Evolutionary conservation across 2,113 vertebrate genomes (phyloP).

Genomic region (Oryzias woworae): DNA sequence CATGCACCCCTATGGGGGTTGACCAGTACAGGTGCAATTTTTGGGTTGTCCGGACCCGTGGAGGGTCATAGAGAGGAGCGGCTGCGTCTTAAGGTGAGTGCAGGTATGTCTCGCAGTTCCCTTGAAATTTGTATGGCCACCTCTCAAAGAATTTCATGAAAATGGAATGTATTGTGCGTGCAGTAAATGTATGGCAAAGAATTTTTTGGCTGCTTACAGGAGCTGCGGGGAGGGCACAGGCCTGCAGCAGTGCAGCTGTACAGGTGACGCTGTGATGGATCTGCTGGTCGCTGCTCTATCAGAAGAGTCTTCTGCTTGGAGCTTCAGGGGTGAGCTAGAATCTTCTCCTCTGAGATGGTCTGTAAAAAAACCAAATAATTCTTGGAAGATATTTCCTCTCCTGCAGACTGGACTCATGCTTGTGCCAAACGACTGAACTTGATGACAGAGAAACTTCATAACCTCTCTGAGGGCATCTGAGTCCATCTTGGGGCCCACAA

Average conservation of each 20-base stretch:
- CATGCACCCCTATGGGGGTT: too few species aligned
- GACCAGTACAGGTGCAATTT: too few species aligned
- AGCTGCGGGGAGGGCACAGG: slow-evolving; percentile 71
- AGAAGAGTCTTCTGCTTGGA: slow-evolving; percentile 16
- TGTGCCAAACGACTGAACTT: too few species aligned
- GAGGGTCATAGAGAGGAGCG: too few species aligned
- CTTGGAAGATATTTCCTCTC: not conserved
- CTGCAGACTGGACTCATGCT: too few species aligned
- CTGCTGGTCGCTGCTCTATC: slow-evolving; percentile 12
- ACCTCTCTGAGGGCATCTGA: slow-evolving; percentile 60
- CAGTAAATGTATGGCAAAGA: not conserved
- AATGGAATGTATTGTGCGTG: too few species aligned
- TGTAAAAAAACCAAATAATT: slow-evolving; percentile 17
- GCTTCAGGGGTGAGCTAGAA: slow-evolving; percentile 1
- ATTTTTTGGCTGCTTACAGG: slow-evolving; percentile 58
- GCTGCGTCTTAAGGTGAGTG: too few species aligned
- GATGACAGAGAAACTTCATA: not conserved
- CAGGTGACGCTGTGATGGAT: slow-evolving; percentile 57
- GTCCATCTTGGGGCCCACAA: slow-evolving; percentile 37
- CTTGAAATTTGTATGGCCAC: too few species aligned
- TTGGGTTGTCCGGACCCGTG: too few species aligned
- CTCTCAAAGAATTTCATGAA: too few species aligned
- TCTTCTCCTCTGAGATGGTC: slow-evolving; percentile 17
- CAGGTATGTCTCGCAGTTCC: too few species aligned
- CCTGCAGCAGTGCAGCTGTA: slow-evolving; percentile 60